Evolutionary conservation across 2,797 vertebrate genomes (phyloP), one percentile per base, ranked within the genome.

Genomic region (Austrolebias charrua): DNA sequence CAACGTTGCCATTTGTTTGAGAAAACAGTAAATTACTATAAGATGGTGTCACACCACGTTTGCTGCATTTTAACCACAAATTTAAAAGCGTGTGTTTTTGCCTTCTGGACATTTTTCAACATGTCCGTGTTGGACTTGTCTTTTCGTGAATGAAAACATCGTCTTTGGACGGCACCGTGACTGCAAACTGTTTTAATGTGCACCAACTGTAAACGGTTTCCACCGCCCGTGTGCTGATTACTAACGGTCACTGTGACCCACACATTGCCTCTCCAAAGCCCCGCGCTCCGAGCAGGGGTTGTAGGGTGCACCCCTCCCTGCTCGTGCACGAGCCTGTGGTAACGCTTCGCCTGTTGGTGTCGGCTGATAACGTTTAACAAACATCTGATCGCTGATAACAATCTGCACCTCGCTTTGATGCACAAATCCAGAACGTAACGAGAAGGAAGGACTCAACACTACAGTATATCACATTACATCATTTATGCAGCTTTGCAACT

Each of bases 231-330:
- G n/a, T 77, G 62, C 19, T 20, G 61, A 38, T 57, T 46, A 18
- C 56, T 74, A 69, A 61, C 72, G 50, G 65, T 78, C 73, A 43
- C 58, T 48, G 60, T 75, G 51, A 66, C 63, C 71, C 68, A 40
- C 53, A n/a, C 5, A 0, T 1, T 20, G 6, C 28, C 38, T 52
- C 52, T 44, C 20, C 51, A 60, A 42, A 16, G 24, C 33, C 46
- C 9, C 8, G 43, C 1, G 7, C n/a, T 28, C 43, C 12, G 18
- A n/a, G 19, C 58, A 40, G 28, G 10, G 54, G 55, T 29, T 38
- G 9, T 4, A 46, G 60, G 44, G 44, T 57, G 20, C 40, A 29
- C 58, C 57, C 9, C 72, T 76, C 45, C 55, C 56, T 60, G 45
- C 50, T 45, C 5, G 47, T 47, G 40, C 60, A 35, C 6, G 7